These are phyloP conservation scores for Tragulus kanchil DNA, from an alignment of 2,113 vertebrate species.

Conservation along the genomic window DNA sequence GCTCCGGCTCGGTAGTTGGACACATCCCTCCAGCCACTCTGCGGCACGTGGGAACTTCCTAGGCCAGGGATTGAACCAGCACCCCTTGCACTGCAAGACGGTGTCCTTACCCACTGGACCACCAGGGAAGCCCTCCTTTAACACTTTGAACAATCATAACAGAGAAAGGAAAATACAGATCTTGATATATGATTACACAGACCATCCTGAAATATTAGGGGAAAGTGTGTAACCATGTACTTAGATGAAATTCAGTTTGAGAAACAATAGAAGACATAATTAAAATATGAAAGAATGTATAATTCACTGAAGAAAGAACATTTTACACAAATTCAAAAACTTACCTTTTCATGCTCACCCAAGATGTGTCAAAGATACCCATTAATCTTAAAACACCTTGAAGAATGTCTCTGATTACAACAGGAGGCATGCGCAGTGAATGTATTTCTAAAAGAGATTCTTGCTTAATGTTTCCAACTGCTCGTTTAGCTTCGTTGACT, in stretches of 20 bases:
- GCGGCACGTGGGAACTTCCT: no score
- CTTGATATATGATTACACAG: background rate
- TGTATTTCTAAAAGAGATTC: constrained; percentile 98
- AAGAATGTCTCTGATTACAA: constrained; percentile 97
- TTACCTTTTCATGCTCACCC: constrained; percentile 99
- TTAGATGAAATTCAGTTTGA: constrained; percentile 19
- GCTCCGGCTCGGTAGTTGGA: no score
- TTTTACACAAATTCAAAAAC: constrained; percentile 63
- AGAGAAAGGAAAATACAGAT: background rate
- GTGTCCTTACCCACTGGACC: no score
- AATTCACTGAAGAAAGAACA: background rate
- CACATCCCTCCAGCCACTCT: no score
- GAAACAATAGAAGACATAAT: constrained; percentile 35
- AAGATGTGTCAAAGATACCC: constrained; percentile 99
- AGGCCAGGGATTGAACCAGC: no score
- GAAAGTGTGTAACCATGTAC: background rate
- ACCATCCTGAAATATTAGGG: constrained; percentile 16
- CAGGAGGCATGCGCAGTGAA: constrained; percentile 97
- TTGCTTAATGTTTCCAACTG: constrained; percentile 97
- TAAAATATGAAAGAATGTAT: background rate
- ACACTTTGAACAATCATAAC: background rate
- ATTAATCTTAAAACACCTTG: constrained; percentile 98
- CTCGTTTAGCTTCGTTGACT: constrained; percentile 96
- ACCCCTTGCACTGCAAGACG: no score
- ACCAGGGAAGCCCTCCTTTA: no score